These are phyloP conservation scores for Apodemus sylvaticus DNA, from an alignment of 2,113 vertebrate genomes.

Conservation along the genomic window DNA sequence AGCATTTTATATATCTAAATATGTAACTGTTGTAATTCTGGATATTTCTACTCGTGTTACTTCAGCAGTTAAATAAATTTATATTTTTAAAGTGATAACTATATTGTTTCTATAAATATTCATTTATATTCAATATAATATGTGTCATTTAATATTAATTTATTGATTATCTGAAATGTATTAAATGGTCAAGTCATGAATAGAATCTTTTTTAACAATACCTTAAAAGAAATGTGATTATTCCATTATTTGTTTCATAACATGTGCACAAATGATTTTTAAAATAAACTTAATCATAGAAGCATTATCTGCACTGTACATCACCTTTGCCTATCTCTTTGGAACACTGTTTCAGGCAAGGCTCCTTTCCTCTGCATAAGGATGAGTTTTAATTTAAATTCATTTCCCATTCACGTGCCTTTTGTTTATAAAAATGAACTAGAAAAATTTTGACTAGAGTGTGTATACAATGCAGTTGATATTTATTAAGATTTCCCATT, in stretches of 20 bases:
- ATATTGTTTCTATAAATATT: background rate
- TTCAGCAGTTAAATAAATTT: conserved; percentile 17
- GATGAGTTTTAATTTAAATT: background rate
- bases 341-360: background rate
- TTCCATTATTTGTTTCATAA: background rate
- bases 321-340: background rate
- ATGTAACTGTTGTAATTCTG: background rate
- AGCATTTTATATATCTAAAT: background rate
- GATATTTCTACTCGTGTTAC: background rate
- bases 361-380: background rate
- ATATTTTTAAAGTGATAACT: background rate
- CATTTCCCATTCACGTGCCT: background rate
- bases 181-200: background rate
- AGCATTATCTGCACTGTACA: background rate
- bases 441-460: background rate
- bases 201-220: background rate
- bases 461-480: background rate
- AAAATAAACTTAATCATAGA: background rate
- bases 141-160: background rate
- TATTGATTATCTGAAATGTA: background rate
- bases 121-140: background rate
- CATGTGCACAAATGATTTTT: background rate
- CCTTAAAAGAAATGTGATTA: background rate
- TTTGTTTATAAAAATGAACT: background rate
- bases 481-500: background rate